A percentile compares a stretch with the other conserved stretches of the same genome.
Conservation (phyloP, 2,888 invertebrate species). For the Lottia scabra region DNA sequence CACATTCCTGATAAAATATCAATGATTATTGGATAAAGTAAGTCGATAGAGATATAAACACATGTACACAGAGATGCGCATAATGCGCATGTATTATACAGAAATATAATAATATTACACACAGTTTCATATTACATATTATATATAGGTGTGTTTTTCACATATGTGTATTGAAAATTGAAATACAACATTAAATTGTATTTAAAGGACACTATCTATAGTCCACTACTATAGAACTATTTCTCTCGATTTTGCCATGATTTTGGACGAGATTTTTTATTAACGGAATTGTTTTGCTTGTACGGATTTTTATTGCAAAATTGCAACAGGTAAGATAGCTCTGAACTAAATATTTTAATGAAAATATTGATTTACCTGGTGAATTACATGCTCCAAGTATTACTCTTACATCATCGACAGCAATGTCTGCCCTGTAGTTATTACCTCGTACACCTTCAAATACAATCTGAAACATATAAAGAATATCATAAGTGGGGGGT, state of each 20-base stretch:
- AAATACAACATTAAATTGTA: no score
- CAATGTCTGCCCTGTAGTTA: constrained; percentile 54
- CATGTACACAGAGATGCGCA: no score
- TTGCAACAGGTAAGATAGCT: background rate
- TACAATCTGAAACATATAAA: constrained; percentile 40
- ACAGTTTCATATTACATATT: no score
- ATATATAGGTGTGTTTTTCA: no score
- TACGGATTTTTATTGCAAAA: no score
- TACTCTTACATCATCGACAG: constrained; percentile 59
- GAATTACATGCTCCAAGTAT: constrained; percentile 43
- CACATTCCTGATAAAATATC: constrained; percentile 45
- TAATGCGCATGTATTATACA: no score
- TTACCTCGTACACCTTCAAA: constrained; percentile 56
- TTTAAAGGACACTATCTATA: no score
- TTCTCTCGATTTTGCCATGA: no score
- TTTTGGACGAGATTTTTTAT: no score
- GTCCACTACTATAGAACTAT: no score
- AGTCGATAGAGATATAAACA: background rate
- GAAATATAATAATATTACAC: no score
- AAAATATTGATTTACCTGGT: constrained; percentile 26
- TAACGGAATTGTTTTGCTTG: no score
- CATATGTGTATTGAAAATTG: background rate
- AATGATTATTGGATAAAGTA: background rate
- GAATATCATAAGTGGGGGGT: background rate
- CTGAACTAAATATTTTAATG: background rate